These are phyloP conservation scores for Sycophila texana DNA, from an alignment of 2,888 invertebrate genomes.

Conservation along the genomic window DNA sequence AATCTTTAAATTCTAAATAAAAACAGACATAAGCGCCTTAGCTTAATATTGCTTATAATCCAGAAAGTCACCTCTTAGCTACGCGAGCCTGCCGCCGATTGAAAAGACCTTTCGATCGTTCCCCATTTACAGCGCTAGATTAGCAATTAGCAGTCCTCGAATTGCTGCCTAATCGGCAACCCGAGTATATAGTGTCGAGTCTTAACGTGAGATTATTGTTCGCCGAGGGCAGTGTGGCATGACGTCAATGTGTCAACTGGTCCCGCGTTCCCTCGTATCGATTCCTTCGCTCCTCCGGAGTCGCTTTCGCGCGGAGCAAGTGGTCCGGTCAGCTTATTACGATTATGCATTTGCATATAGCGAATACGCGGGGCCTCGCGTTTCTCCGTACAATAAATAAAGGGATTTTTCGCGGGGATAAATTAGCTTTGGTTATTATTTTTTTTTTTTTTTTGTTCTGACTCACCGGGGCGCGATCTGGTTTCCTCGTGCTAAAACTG, in stretches of 20 bases:
- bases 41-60: too few relatives aligned
- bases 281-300: conserved; percentile 14
- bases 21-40: too few relatives aligned
- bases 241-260: conserved; percentile 13
- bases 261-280: conserved; percentile 24
- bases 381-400: conserved; percentile 38
- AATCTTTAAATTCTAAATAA: too few relatives aligned
- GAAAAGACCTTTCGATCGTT: too few relatives aligned
- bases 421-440: conserved; percentile 5
- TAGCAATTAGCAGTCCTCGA: too few relatives aligned
- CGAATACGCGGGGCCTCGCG: neutral
- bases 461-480: neutral
- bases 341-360: conserved; percentile 43
- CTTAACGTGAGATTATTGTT: too few relatives aligned
- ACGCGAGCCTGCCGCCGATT: too few relatives aligned
- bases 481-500: conserved; percentile 8
- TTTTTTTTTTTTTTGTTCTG: conserved; percentile 12
- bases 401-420: conserved; percentile 7
- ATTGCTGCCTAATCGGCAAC: too few relatives aligned
- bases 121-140: too few relatives aligned
- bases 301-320: conserved; percentile 20
- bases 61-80: too few relatives aligned
- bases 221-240: neutral
- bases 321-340: conserved; percentile 5
- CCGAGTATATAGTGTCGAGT: too few relatives aligned